Conservation (phyloP, 2,888 invertebrate genomes). For the Yponomeuta plumbellus region DNA sequence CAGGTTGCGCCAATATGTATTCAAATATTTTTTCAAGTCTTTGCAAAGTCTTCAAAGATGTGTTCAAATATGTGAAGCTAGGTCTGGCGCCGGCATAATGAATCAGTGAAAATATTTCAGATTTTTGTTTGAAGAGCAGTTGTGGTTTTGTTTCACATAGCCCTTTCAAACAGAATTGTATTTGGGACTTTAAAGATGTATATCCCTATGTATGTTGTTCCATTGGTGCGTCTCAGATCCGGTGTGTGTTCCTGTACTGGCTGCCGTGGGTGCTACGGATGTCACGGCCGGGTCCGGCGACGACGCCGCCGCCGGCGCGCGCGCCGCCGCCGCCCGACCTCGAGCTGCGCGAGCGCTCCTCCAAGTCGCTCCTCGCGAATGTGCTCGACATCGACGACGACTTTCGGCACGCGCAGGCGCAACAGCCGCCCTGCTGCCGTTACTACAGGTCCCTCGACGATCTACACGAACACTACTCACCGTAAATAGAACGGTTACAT, state of each 20-base stretch:
- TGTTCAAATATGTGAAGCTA: no score
- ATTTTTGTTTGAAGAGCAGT: no score
- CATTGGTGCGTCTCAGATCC: conserved; percentile 77
- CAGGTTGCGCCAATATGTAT: no score
- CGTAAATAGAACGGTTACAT: conserved; percentile 74
- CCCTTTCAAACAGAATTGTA: no score
- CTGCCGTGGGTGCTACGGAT: conserved; percentile 97
- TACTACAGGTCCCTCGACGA: conserved; percentile 84
- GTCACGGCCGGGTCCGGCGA: conserved; percentile 83
- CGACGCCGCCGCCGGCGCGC: conserved; percentile 79
- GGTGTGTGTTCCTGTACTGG: conserved; percentile 96
- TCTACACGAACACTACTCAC: conserved; percentile 77
- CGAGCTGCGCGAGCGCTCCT: conserved; percentile 92
- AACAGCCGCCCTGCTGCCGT: conserved; percentile 84
- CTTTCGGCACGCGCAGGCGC: conserved; percentile 88
- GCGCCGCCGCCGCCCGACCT: conserved; percentile 88
- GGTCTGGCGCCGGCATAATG: no score
- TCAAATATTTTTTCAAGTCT: no score
- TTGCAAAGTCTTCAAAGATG: no score
- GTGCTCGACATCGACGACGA: conserved; percentile 98
- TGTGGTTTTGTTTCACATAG: no score
- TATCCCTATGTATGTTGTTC: not conserved
- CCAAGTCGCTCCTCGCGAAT: conserved; percentile 96
- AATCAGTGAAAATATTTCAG: no score
- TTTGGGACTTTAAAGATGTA: no score